Conservation (phyloP, 2,888 invertebrate species). For the Drosophila phalerata region DNA sequence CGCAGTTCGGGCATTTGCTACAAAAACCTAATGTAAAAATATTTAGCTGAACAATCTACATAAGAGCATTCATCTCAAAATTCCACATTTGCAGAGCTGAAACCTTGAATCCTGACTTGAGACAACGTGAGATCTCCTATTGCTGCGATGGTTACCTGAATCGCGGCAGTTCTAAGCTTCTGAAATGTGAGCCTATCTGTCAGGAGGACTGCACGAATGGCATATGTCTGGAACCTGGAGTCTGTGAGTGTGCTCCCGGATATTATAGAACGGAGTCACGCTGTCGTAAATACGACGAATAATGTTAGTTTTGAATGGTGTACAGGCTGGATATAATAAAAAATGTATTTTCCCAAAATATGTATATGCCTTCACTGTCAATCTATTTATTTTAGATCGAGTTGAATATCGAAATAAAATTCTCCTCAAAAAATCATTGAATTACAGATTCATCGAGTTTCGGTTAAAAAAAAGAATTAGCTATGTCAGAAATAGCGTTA, state of each 20-base stretch:
- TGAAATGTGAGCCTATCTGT: slow-evolving; percentile 86
- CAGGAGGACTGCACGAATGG: slow-evolving; percentile 86
- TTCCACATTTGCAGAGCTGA: slow-evolving; percentile 54
- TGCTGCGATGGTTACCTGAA: slow-evolving; percentile 90
- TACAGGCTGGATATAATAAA: slow-evolving; percentile 1
- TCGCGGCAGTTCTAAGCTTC: slow-evolving; percentile 86
- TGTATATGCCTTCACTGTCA: too few relatives aligned
- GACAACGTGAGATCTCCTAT: slow-evolving; percentile 88
- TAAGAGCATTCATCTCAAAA: background rate
- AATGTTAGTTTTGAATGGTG: background rate
- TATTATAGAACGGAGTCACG: slow-evolving; percentile 40
- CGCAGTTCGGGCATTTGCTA: slow-evolving; percentile 83
- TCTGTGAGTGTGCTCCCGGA: slow-evolving; percentile 83
- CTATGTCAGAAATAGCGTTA: too few relatives aligned
- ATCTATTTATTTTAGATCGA: too few relatives aligned
- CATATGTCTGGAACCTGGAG: slow-evolving; percentile 83
- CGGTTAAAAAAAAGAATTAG: too few relatives aligned
- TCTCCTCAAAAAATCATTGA: too few relatives aligned
- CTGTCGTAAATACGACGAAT: slow-evolving; percentile 55
- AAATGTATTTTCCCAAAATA: background rate
- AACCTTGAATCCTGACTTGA: slow-evolving; percentile 68
- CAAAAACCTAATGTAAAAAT: slow-evolving; percentile 82
- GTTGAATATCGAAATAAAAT: too few relatives aligned
- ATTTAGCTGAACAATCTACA: background rate
- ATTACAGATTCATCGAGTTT: too few relatives aligned